Percentiles rank a stretch among this genome's conserved stretches.
These are phyloP conservation scores for Ochlodes sylvanus DNA, from an alignment of 2,888 invertebrate genomes.

Conservation along the genomic window DNA sequence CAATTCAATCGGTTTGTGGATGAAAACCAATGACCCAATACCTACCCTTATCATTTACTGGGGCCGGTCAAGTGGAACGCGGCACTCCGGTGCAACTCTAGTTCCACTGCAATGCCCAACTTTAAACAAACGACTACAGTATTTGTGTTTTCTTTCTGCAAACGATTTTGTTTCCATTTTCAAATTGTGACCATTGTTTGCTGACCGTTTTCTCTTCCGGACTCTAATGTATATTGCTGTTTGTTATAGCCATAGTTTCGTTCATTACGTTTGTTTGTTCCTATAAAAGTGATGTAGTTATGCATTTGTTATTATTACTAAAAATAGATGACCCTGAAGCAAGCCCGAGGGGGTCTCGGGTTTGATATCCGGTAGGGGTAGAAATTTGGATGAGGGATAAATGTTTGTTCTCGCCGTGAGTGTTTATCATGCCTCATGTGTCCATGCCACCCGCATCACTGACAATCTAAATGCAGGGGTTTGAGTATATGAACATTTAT, in stretches of 20 bases:
- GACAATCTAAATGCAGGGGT: too few species aligned
- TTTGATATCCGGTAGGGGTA: too few species aligned
- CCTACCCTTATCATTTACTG: constrained; percentile 49
- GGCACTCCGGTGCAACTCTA: constrained; percentile 44
- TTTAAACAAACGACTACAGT: constrained; percentile 42
- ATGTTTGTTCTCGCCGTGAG: too few species aligned
- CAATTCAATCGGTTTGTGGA: constrained; percentile 71
- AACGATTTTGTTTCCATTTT: constrained; percentile 35
- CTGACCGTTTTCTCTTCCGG: constrained; percentile 8
- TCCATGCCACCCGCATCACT: too few species aligned
- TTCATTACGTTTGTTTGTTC: neutral
- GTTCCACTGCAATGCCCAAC: constrained; percentile 40
- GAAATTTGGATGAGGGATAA: too few species aligned
- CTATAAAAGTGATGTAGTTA: neutral
- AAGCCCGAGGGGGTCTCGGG: too few species aligned
- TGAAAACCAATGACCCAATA: constrained; percentile 68
- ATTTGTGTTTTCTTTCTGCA: constrained; percentile 31
- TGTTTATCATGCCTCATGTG: too few species aligned
- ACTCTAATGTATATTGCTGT: constrained; percentile 11
- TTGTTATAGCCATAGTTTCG: constrained; percentile 2
- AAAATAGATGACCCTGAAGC: too few species aligned
- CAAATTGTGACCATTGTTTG: constrained; percentile 31
- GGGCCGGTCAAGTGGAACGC: constrained; percentile 47
- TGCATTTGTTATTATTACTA: too few species aligned
- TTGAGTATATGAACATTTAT: too few species aligned